These are phyloP conservation scores for Jacana jacana DNA, from an alignment of 2,113 vertebrate species.

Conservation along the genomic window DNA sequence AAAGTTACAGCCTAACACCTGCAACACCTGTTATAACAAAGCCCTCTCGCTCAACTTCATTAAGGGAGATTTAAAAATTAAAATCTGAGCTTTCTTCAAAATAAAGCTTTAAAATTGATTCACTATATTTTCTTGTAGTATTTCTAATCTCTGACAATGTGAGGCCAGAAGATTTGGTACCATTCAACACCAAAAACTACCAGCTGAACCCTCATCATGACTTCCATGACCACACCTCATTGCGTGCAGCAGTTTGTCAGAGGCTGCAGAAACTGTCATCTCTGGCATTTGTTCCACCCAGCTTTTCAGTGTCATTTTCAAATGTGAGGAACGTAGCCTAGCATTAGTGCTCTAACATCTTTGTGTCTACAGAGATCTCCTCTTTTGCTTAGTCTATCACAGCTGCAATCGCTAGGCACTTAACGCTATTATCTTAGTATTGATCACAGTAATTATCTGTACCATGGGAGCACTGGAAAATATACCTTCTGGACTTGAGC, in stretches of 20 bases:
- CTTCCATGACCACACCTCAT: background rate
- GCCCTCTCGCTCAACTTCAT: background rate
- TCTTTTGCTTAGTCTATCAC: background rate
- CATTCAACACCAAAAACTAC: background rate
- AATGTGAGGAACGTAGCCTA: background rate
- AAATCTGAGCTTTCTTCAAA: background rate
- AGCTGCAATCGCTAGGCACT: background rate
- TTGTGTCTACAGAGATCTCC: background rate
- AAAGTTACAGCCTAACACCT: background rate
- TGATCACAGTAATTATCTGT: background rate
- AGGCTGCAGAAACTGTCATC: background rate
- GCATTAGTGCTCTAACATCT: no score
- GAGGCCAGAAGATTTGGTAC: background rate
- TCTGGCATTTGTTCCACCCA: background rate
- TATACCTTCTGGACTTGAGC: background rate
- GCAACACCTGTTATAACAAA: background rate
- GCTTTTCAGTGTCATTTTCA: background rate
- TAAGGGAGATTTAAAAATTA: background rate
- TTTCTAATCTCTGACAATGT: accelerated
- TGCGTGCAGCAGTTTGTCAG: background rate
- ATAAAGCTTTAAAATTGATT: background rate
- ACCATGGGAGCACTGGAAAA: background rate
- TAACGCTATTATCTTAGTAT: background rate
- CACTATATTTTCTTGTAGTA: background rate
- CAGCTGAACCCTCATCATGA: background rate